A percentile compares a stretch with the other conserved stretches of the same genome.
phyloP scores from a whole-genome alignment of 2,797 vertebrate genomes.

The Poecilia velifera region DNA sequence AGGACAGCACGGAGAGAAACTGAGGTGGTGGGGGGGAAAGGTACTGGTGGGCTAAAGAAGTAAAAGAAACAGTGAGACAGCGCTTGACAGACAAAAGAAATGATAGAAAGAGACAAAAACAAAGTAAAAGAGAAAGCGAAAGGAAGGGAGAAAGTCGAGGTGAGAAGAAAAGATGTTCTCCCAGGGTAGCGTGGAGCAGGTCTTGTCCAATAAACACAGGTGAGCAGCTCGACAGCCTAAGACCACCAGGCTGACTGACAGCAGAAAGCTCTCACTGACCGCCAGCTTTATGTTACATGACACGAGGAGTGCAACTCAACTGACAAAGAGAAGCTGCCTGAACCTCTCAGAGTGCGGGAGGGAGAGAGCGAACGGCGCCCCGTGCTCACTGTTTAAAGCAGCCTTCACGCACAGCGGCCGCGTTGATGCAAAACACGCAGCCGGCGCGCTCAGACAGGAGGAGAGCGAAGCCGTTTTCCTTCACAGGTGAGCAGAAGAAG shows the following conservation, averaged over 20 bases:
- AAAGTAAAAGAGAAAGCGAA: slow-evolving; percentile 53
- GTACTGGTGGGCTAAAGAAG: slow-evolving; percentile 38
- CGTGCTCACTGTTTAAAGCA: slow-evolving; percentile 50
- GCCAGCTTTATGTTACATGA: slow-evolving; percentile 85
- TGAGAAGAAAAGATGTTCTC: slow-evolving; percentile 73
- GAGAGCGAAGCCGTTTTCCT: slow-evolving; percentile 57
- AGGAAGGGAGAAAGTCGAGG: slow-evolving; percentile 59
- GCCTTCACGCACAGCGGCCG: slow-evolving; percentile 41
- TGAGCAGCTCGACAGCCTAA: slow-evolving; percentile 77
- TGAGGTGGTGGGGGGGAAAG: neutral
- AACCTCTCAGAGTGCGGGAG: slow-evolving; percentile 40
- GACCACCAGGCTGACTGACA: slow-evolving; percentile 82
- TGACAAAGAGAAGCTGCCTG: slow-evolving; percentile 70
- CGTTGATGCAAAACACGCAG: slow-evolving; percentile 58
- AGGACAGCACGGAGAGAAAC: slow-evolving; percentile 36
- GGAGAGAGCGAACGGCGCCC: slow-evolving; percentile 25
- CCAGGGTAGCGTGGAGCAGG: slow-evolving; percentile 65
- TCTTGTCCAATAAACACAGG: slow-evolving; percentile 82
- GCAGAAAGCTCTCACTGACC: slow-evolving; percentile 78
- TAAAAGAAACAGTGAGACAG: slow-evolving; percentile 44
- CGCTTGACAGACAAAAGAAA: slow-evolving; percentile 45
- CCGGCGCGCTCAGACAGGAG: slow-evolving; percentile 53
- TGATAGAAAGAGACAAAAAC: slow-evolving; percentile 52
- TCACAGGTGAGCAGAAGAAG: slow-evolving; percentile 81
- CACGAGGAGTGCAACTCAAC: slow-evolving; percentile 79